A percentile compares a stretch with the other conserved stretches of the same genome.
These are phyloP conservation scores for Crocuta crocuta DNA, from an alignment of 2,113 vertebrate genomes.

Conservation along the genomic window DNA sequence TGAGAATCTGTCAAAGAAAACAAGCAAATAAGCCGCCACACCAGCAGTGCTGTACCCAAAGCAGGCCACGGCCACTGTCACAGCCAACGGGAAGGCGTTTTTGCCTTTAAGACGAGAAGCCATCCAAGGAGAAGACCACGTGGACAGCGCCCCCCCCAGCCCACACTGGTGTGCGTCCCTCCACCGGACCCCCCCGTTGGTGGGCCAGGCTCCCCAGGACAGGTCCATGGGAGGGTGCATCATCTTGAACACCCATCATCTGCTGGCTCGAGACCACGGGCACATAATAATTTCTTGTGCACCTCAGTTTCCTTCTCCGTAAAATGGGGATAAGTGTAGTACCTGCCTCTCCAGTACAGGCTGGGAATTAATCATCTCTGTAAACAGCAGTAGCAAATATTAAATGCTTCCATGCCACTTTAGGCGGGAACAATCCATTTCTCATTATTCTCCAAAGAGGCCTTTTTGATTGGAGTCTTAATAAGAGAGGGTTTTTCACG, in stretches of 20 bases:
- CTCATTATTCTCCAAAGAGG: neutral
- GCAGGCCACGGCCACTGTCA: accelerated
- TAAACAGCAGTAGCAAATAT: neutral
- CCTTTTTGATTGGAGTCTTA: neutral
- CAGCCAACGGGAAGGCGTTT: accelerated
- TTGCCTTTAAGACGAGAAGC: neutral
- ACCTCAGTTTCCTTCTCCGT: too few relatives aligned
- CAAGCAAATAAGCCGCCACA: neutral
- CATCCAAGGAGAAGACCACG: accelerated
- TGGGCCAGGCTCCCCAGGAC: too few relatives aligned
- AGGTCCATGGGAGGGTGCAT: accelerated
- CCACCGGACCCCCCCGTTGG: too few relatives aligned
- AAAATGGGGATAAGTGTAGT: neutral
- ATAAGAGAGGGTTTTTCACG: neutral
- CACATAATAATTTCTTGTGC: neutral
- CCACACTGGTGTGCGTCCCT: neutral
- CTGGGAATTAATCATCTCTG: neutral
- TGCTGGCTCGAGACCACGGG: accelerated
- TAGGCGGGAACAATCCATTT: neutral
- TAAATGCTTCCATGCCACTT: too few relatives aligned
- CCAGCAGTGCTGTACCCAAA: accelerated
- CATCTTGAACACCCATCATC: accelerated
- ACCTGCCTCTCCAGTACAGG: neutral
- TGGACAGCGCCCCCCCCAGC: accelerated
- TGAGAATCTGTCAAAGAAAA: slow-evolving; percentile 77